Base-by-base conservation (phyloP, 92 coral and sea anemone species). In the Scolanthus callimorphus region DNA sequence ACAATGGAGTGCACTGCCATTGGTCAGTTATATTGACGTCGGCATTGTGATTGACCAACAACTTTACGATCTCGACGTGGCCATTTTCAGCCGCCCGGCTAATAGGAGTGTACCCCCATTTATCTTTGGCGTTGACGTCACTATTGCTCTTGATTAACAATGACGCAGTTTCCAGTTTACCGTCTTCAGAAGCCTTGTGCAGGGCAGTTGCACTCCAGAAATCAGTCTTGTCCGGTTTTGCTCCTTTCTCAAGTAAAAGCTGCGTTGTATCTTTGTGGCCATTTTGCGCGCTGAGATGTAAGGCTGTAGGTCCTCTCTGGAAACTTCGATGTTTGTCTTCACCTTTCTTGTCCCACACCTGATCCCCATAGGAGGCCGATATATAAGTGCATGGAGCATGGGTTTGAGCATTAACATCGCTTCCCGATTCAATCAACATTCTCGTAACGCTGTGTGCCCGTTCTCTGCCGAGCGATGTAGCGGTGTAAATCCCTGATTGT, bases 51-150 rank as follows among this genome's bases (percentile, higher is more conserved):
- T 38, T 49, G 37, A 80, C 53, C 49, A 85, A 54, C 22, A 76
- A 23, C 55, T 69, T 53, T 9, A 83, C 58, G 0, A 77, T 52
- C 19, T 70, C 51, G 12, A 70, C 64, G 34, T 76, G 76, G 3
- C 85, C 94, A 47, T 81, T 85, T 51, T 85, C 89, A 8, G 94
- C 71, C 3, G 94, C 70, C 13, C 94, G 59, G 57, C 76, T 85
- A 1, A 72, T 49, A 29, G 81, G 67, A 3, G 79, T 85, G 56
- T 85, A 81, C 43, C 81, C 88, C 94, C 94, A 85, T 45, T 77
- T 76, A 60, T 85, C 94, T 13, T 54, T 47, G 15, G 48, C 50
- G 51, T 75, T 63, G 31, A 81, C 78, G 31, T 71, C 46, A 22
- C 80, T 47, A 11, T 68, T 76, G 27, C 52, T 50, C 10, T 51